Base-by-base conservation (phyloP, 2,888 invertebrate genomes). In the Dryobotodes eremita region DNA sequence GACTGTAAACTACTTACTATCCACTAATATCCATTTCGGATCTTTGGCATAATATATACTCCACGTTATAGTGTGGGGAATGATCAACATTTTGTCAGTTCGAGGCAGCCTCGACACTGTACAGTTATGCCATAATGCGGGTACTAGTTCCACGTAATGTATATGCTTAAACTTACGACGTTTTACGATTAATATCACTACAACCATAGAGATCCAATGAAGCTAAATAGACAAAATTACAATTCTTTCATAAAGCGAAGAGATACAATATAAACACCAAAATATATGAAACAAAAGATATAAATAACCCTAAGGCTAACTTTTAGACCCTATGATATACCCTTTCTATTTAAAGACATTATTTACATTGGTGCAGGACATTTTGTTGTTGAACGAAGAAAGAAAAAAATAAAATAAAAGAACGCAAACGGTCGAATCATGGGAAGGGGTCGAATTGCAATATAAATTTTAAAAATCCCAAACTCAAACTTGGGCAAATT, bases 91-190 rank as follows among this genome's bases (percentile, higher is more conserved):
- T n/a, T 57, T 23, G 3, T 61, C 61, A 55, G n/a, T 15, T 42
- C 13, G 23, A 76, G 31, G 50, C 65, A 75, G 61, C 48, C 36
- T 68, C 26, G 23, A 64, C 17, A 59, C 31, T 53, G 1, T 71
- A 68, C 36, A 79, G 70, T 83, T 53, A 76, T 66, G 17, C 80
- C 66, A 66, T 26, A 66, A 42, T 15, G 57, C 42, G 5, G 7
- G 8, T 1, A 11, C 20, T 13, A 42, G 6, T 55, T 36, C 50
- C 17, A 66, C 69, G 50, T 55, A 42, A 71, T 75, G 64, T 59
- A 75, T 82, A 83, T 77, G 76, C 61, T 59, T 71, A 48, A 36
- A 65, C 23, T 50, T 64, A 72, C 23, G 15, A 72, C 10, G 55
- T 61, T 23, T 10, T 26, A 78, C n/a, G 11, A n/a, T 55, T 15